Evolutionary conservation across 1,140 invertebrate species (phyloP).

Genomic region (Fopius arisanus): DNA sequence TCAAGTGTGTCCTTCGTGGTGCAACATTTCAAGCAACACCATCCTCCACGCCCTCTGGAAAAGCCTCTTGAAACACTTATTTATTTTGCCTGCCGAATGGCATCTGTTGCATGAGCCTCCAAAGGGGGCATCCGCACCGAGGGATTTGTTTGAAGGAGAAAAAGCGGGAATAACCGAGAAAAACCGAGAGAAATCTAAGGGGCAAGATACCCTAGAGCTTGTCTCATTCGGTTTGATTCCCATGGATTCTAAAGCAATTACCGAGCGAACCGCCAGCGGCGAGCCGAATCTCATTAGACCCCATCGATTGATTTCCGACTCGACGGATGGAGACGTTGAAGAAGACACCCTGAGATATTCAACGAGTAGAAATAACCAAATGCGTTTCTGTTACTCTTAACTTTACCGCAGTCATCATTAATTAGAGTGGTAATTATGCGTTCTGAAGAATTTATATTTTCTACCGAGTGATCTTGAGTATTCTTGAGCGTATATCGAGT

Average conservation of each 20-base stretch:
- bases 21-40: background rate
- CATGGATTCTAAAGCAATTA: conserved; percentile 28
- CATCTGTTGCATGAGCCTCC: background rate
- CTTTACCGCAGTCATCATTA: background rate
- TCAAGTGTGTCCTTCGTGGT: background rate
- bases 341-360: background rate
- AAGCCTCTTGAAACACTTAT: background rate
- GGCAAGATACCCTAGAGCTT: background rate
- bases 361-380: background rate
- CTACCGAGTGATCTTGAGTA: background rate
- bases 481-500: background rate
- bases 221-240: conserved; percentile 9
- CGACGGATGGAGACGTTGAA: background rate
- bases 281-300: conserved; percentile 30
- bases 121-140: background rate
- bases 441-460: background rate
- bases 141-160: too few species aligned
- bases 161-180: too few species aligned
- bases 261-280: conserved; percentile 10
- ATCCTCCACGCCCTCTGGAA: background rate
- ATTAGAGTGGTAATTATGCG: conserved; percentile 21
- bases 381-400: conserved; percentile 3
- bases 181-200: too few species aligned
- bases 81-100: background rate
- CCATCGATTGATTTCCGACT: conserved; percentile 23